Evolutionary conservation across 2,113 vertebrate species (phyloP), one percentile per base, ranked within the genome.

Genomic region (Hypomesus transpacificus): DNA sequence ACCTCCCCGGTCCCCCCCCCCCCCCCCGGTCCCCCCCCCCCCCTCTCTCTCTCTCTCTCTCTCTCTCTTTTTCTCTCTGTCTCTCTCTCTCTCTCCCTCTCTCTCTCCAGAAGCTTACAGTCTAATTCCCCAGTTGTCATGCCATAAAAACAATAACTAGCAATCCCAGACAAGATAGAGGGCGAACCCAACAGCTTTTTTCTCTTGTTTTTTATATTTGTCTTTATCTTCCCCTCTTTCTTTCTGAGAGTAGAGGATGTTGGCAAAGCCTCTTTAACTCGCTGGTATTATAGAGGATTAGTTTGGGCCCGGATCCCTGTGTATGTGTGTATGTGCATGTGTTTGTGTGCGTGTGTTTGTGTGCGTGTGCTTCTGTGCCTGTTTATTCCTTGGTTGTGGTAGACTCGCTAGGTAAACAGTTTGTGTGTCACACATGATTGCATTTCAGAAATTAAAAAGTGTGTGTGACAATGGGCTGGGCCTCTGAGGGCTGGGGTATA

Each of bases 341-440:
- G 34, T n/a, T n/a, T 39, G 7, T 8, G 34, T 39, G 39, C 39
- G 1, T 7, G 39, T 46, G 8, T 46, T 46, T 46, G 39, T 46
- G 39, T 7, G 39, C 39, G 13, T 46, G 39, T 6, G 39, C 39
- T 46, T 11, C 39, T 74, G 74, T 80, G 66, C 70, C 68, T 75
- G 80, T 75, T 87, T 88, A 80, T 85, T 87, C 86, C 87, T 79
- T 82, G 88, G 86, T 85, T 88, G 82, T 87, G 83, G 85, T 87
- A 88, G 85, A 90, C 89, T 87, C 85, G 86, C 85, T 88, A 89
- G 86, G 91, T 92, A 92, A 93, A 91, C 88, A 92, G 86, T 89
- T 90, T 85, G 87, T 85, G 87, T 89, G 91, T 92, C 92, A 93
- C 91, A 92, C 90, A 91, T 88, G 89, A 91, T 91, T 90, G 90